Percentiles rank a stretch among this genome's conserved stretches.
phyloP scores from a whole-genome alignment of 2,797 vertebrate genomes.

The Australoheros facetus region DNA sequence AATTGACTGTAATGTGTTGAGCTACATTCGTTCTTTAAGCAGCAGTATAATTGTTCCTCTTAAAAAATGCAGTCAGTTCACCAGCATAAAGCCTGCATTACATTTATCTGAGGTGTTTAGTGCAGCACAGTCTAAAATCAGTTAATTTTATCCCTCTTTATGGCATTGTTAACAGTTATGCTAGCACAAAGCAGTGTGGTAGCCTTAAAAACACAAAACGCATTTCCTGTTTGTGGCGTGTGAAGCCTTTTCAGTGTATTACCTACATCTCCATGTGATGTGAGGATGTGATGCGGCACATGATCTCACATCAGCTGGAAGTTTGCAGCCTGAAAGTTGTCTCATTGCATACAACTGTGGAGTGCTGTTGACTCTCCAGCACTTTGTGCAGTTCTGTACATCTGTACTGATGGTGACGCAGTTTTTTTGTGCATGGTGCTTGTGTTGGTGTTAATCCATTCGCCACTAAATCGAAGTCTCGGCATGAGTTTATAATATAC shows the following conservation, averaged over 20 bases:
- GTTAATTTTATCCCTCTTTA: not conserved
- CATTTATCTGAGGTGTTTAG: not conserved
- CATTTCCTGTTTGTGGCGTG: constrained; percentile 66
- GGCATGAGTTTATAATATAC: constrained; percentile 69
- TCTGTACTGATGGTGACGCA: constrained; percentile 66
- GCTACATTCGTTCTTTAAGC: constrained; percentile 12
- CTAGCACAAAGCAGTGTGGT: not conserved
- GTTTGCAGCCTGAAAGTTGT: constrained; percentile 82
- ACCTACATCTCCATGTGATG: constrained; percentile 80
- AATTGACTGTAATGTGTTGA: not conserved
- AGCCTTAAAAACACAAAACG: constrained; percentile 71
- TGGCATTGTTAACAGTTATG: not conserved
- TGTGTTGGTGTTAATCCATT: constrained; percentile 79
- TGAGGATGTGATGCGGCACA: constrained; percentile 85
- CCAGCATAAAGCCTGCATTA: not conserved
- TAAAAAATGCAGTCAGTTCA: not conserved
- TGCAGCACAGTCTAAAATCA: not conserved
- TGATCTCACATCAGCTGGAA: constrained; percentile 90
- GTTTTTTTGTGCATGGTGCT: constrained; percentile 87
- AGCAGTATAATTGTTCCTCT: constrained; percentile 10
- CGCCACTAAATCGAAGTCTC: constrained; percentile 74
- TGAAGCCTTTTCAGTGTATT: constrained; percentile 57
- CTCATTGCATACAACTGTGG: constrained; percentile 80
- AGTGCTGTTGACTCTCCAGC: constrained; percentile 85
- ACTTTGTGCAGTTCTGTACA: constrained; percentile 73